Base-by-base conservation (phyloP, 37 sponge, comb jelly and placozoan species). In the Chondrosia reniformis region DNA sequence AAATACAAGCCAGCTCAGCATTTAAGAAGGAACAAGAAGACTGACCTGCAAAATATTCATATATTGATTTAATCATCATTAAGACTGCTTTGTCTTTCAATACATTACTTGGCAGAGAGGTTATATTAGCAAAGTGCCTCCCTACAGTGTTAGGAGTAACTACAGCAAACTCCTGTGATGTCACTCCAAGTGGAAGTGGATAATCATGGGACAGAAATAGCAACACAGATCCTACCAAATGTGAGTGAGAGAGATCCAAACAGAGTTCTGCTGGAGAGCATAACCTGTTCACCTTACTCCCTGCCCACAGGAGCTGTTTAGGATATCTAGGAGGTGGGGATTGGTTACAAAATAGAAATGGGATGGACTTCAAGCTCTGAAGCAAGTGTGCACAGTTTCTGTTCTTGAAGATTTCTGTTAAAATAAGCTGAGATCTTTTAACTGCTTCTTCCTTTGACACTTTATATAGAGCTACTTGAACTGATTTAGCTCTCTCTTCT, bases 281-380 rank as follows among this genome's bases (percentile, higher is more conserved):
- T 27, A 57, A 19, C 3, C 28, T 19, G 67, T 42, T 33, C 31
- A 37, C 17, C n/a, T 54, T n/a, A 67, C 54, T 45, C 4, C 87
- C 75, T 58, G 40, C 55, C 87, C 87, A 81, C 9, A 13, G 27
- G 10, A 87, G 54, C 5, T 32, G 1, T 7, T 42, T 27, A 32
- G 78, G 77, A 39, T 78, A 87, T 27, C 13, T 25, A 46, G 15
- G 4, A 46, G 87, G 87, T 31, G 33, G 49, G n/a, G n/a, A 22
- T 7, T 1, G 7, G 43, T 79, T 52, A 15, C 38, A 12, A 27
- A 42, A 73, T 5, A 85, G 55, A 55, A 85, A 85, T 19, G 37
- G 54, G 9, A 80, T 25, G 34, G 33, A 36, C 24, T 25, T 8
- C 40, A 84, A 15, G 19, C 27, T 19, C 31, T 61, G 43, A 42